A percentile compares a stretch with the other conserved stretches of the same genome.
These are phyloP conservation scores for Pteronura brasiliensis DNA, from an alignment of 2,113 vertebrate species.

Conservation along the genomic window DNA sequence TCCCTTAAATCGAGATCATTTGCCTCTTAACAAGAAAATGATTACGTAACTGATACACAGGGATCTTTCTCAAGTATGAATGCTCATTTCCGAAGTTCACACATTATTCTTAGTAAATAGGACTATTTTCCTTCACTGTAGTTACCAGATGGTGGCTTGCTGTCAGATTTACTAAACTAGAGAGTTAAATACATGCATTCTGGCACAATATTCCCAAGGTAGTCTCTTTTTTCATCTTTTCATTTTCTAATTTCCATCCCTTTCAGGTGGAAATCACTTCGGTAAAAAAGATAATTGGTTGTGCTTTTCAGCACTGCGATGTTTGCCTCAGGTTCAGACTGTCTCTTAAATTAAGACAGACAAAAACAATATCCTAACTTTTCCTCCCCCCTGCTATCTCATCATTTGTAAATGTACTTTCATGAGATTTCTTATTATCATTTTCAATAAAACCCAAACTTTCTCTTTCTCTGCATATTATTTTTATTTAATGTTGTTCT, in stretches of 20 bases:
- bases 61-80: neutral
- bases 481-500: slow-evolving; percentile 38
- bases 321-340: slow-evolving; percentile 75
- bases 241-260: slow-evolving; percentile 72
- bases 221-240: slow-evolving; percentile 63
- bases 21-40: neutral
- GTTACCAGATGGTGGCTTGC: slow-evolving; percentile 21
- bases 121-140: neutral
- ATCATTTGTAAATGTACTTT: slow-evolving; percentile 49
- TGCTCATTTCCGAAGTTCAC: slow-evolving; percentile 43
- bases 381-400: slow-evolving; percentile 39
- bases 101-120: slow-evolving; percentile 21
- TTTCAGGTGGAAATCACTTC: slow-evolving; percentile 78
- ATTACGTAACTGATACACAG: neutral
- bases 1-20: neutral
- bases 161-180: slow-evolving; percentile 35
- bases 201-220: neutral
- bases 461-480: neutral
- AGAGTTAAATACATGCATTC: slow-evolving; percentile 52
- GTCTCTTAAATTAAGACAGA: slow-evolving; percentile 75
- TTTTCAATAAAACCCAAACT: slow-evolving; percentile 39
- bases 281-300: slow-evolving; percentile 79
- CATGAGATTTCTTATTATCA: slow-evolving; percentile 7
- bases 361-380: slow-evolving; percentile 58
- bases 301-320: slow-evolving; percentile 74